These are phyloP conservation scores for Gila orcuttii DNA, from an alignment of 2,113 vertebrate genomes.

Conservation along the genomic window DNA sequence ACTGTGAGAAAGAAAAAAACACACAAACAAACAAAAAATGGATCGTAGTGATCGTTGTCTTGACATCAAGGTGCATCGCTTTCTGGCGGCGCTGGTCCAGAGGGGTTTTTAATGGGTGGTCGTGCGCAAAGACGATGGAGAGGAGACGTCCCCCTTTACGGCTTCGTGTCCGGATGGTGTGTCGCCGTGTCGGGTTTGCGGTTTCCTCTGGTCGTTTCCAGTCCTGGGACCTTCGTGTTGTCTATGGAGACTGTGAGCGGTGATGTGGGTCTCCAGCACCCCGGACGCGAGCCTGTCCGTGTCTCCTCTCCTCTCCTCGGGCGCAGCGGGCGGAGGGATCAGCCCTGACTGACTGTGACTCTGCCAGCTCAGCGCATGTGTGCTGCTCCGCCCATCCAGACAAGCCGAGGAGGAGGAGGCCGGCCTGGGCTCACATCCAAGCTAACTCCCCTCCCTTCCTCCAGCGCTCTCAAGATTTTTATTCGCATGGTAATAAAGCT, in stretches of 20 bases:
- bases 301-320: conserved; percentile 59
- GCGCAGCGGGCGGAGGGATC: conserved; percentile 52
- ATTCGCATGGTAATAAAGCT: conserved; percentile 38
- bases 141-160: conserved; percentile 66
- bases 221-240: conserved; percentile 27
- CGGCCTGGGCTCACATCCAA: conserved; percentile 68
- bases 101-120: conserved; percentile 70
- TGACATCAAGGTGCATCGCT: conserved; percentile 71
- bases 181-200: conserved; percentile 45
- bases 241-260: conserved; percentile 28
- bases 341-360: conserved; percentile 68
- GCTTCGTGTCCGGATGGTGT: conserved; percentile 69
- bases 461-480: conserved; percentile 1
- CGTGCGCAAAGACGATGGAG: conserved; percentile 64
- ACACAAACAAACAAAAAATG: conserved; percentile 20
- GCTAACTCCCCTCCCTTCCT: conserved; percentile 30
- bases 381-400: conserved; percentile 75
- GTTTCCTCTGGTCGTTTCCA: conserved; percentile 41
- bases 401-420: conserved; percentile 58
- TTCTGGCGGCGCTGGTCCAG: conserved; percentile 74
- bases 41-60: conserved; percentile 55
- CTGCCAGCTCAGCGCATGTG: conserved; percentile 82
- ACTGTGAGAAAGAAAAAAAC: conserved; percentile 57
- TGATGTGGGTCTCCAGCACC: conserved; percentile 62
- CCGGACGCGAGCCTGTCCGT: conserved; percentile 78